These are phyloP conservation scores for Monopterus albus DNA, from an alignment of 2,113 vertebrate species.

Conservation along the genomic window DNA sequence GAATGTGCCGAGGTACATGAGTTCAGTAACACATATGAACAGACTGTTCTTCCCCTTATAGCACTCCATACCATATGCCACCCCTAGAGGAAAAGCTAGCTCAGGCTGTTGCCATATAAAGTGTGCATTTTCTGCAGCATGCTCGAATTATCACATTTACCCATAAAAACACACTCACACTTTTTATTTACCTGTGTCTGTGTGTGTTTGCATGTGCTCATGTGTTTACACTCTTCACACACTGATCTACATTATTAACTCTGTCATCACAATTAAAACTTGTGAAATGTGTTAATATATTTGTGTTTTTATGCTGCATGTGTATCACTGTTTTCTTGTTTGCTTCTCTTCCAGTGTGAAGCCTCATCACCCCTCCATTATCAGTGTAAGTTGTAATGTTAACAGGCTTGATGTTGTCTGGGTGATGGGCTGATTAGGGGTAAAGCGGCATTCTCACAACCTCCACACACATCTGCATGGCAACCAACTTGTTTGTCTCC, in stretches of 20 bases:
- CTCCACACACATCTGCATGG: constrained; percentile 69
- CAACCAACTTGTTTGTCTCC: constrained; percentile 65
- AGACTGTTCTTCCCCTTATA: constrained; percentile 53
- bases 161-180: not conserved
- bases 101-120: constrained; percentile 38
- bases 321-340: constrained; percentile 14
- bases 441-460: constrained; percentile 54
- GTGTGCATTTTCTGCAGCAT: not conserved
- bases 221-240: not conserved
- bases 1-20: constrained; percentile 6
- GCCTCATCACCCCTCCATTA: not conserved
- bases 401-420: constrained; percentile 58
- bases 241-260: not conserved
- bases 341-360: constrained; percentile 2
- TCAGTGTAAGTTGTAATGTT: constrained; percentile 19
- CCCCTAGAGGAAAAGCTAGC: constrained; percentile 31
- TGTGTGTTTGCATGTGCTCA: not conserved
- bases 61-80: constrained; percentile 67
- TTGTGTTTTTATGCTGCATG: not conserved
- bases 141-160: constrained; percentile 3
- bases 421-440: constrained; percentile 64
- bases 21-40: constrained; percentile 29
- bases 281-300: constrained; percentile 26
- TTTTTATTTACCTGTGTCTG: not conserved
- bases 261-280: constrained; percentile 13